phyloP scores from a whole-genome alignment of 2,113 vertebrate species.

The Daboia siamensis region DNA sequence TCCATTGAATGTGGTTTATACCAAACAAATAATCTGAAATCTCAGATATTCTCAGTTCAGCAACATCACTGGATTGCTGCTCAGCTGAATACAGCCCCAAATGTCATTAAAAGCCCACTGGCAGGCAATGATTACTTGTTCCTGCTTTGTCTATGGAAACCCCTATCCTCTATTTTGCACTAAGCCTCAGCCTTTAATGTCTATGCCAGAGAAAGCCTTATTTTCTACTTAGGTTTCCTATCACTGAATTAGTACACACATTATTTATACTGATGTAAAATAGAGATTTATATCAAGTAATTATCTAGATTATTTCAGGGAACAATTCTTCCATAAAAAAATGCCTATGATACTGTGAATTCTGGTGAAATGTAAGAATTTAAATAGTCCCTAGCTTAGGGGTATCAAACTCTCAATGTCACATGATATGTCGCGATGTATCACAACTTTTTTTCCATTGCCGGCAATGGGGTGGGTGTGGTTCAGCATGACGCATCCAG shows the following conservation, averaged over 20 bases:
- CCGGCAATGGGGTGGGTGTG: too few relatives aligned
- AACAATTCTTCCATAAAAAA: not conserved
- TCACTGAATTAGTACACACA: not conserved
- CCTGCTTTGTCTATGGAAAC: not conserved
- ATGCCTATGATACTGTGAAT: not conserved
- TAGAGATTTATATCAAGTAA: not conserved
- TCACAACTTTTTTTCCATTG: too few relatives aligned
- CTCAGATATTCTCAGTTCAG: not conserved
- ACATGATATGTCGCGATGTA: too few relatives aligned
- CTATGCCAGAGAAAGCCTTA: not conserved
- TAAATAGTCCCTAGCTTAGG: too few relatives aligned
- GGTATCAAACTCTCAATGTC: too few relatives aligned
- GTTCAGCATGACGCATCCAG: too few relatives aligned
- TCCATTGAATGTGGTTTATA: not conserved
- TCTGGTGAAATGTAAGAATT: not conserved
- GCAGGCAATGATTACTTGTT: not conserved
- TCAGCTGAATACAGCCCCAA: not conserved
- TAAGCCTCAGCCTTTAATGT: not conserved
- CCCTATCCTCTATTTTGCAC: not conserved
- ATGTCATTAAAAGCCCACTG: not conserved
- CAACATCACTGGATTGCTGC: not conserved
- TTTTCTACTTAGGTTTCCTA: not conserved
- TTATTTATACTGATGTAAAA: not conserved
- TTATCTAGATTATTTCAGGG: not conserved
- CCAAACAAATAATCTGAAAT: not conserved